Conservation (phyloP, 2,797 vertebrate genomes). For the Cuculus canorus region DNA sequence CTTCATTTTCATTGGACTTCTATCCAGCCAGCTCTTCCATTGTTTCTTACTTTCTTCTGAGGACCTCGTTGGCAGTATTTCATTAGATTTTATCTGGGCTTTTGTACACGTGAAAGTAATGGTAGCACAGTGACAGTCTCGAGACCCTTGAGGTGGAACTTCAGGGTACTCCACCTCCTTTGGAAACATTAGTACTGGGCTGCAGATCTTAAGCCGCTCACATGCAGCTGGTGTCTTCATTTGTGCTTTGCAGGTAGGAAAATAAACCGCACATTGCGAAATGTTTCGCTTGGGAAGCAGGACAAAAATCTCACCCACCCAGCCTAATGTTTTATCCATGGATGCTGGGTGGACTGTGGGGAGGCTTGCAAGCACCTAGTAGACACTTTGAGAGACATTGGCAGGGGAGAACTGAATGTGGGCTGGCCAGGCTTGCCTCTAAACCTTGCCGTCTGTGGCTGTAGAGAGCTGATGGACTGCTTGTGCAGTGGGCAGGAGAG, state of each 20-base stretch:
- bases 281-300: fast-evolving
- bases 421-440: not conserved
- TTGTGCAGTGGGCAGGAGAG: not conserved
- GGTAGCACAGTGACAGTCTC: not conserved
- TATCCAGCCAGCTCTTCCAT: slow-evolving; percentile 18
- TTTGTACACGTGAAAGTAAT: not conserved
- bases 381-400: not conserved
- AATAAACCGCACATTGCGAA: not conserved
- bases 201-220: not conserved
- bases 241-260: not conserved
- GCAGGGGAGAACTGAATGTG: not conserved
- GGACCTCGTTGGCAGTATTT: not conserved
- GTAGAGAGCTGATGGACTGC: not conserved
- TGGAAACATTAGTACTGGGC: not conserved
- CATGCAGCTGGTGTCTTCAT: fast-evolving
- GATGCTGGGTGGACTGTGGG: not conserved
- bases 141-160: not conserved
- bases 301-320: not conserved
- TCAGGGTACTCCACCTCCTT: not conserved
- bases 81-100: not conserved
- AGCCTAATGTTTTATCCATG: not conserved
- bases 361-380: not conserved
- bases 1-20: not conserved
- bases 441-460: fast-evolving
- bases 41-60: not conserved